Conservation (phyloP, 2,797 vertebrate species). For the Rhinoraja longicauda region DNA sequence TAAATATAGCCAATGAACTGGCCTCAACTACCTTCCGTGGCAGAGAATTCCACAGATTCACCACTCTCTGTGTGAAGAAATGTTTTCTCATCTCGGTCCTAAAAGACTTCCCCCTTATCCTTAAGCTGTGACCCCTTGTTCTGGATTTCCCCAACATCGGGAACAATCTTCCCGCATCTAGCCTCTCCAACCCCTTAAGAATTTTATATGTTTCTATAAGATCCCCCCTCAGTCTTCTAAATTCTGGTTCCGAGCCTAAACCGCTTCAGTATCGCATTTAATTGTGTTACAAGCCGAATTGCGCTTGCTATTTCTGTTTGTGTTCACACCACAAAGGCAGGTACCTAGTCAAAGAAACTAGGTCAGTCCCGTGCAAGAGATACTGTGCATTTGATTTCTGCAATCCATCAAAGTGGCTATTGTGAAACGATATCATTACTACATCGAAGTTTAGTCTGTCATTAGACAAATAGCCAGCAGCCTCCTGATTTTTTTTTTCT, state of each 20-base stretch:
- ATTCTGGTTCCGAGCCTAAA: conserved; percentile 14
- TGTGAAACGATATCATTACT: conserved; percentile 15
- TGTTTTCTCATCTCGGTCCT: no score
- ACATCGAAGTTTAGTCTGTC: neutral
- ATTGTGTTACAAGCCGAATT: conserved; percentile 27
- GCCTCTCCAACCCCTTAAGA: no score
- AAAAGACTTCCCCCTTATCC: no score
- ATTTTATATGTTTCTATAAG: no score
- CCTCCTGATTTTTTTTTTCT: neutral
- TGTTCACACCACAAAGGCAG: neutral
- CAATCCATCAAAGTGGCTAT: conserved; percentile 17
- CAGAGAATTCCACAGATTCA: no score
- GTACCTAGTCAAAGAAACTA: conserved; percentile 18
- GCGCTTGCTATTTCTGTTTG: neutral
- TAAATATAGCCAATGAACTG: no score
- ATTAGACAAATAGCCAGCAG: conserved; percentile 14
- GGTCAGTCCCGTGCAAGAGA: conserved; percentile 27
- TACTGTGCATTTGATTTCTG: conserved; percentile 13
- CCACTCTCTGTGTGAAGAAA: no score
- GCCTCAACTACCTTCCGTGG: no score
- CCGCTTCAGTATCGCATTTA: neutral
- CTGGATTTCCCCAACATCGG: no score
- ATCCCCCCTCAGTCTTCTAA: no score
- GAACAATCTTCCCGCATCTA: no score
- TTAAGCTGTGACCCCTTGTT: no score